Evolutionary conservation across 2,113 vertebrate species (phyloP), one percentile per base, ranked within the genome.

Genomic region (Chascanopsetta lugubris): DNA sequence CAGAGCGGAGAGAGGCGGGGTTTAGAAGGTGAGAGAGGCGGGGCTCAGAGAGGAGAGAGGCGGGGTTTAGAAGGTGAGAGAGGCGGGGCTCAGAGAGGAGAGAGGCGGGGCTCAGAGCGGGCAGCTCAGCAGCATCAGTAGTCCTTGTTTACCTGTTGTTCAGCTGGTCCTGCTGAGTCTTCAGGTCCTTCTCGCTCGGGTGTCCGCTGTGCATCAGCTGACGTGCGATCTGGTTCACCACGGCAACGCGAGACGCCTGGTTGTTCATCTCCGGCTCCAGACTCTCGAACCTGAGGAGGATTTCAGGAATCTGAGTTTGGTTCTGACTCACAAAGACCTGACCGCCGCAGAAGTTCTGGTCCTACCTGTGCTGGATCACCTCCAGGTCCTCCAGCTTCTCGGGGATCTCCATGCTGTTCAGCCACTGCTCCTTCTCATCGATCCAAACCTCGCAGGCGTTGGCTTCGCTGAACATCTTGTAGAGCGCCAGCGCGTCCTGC

Each of bases 231-330:
- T 99, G 97, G 90, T 98, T 99, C 18, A 98, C 96, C 27, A 99
- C 97, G 0, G 97, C 97, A 0, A 98, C 96, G 0, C 97, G 94
- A 1, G 97, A 99, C 0, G 97, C 97, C 72, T 99, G 97, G 85
- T 92, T 98, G 86, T 99, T 99, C 95, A 96, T 98, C 87, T 99
- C 97, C 0, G 95, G 96, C 81, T 99, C 97, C 49, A 99, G 90
- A 85, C 95, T 98, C 89, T 99, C 97, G 63, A 99, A 98, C 74
- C 97, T 98, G 83, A 2, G 3, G 0, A 53, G 22, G 60, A 62
- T 20, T 24, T 5, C n/a, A 24, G n/a, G n/a, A n/a, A n/a, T 21
- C 4, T 75, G 5, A 59, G 20, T 9, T 2, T 13, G 58, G 4
- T 2, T 1, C 10, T 8, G 10, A 1, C 15, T 17, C 4, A n/a